These are phyloP conservation scores for Drosophila subquinaria DNA, from an alignment of 2,888 invertebrate genomes.

Conservation along the genomic window DNA sequence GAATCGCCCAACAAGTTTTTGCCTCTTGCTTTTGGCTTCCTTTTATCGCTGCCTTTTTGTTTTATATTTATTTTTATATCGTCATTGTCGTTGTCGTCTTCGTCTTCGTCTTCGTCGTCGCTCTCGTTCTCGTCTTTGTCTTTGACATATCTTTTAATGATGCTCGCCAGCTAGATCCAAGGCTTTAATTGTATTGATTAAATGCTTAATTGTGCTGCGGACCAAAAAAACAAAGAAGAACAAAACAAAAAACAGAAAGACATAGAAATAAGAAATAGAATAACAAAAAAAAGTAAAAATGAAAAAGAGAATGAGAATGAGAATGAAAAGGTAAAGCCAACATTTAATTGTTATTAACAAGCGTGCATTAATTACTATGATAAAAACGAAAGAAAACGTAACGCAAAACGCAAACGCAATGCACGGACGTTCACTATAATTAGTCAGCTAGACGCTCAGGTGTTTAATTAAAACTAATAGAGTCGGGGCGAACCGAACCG, in stretches of 20 bases:
- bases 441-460: slow-evolving; percentile 68
- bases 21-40: slow-evolving; percentile 37
- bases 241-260: slow-evolving; percentile 1
- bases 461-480: slow-evolving; percentile 81
- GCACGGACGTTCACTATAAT: slow-evolving; percentile 68
- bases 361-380: slow-evolving; percentile 75
- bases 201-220: slow-evolving; percentile 66
- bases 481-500: slow-evolving; percentile 27
- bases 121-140: slow-evolving; percentile 24
- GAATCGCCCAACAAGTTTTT: slow-evolving; percentile 50
- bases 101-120: slow-evolving; percentile 21
- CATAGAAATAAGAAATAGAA: slow-evolving; percentile 20
- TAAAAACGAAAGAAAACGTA: slow-evolving; percentile 29
- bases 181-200: slow-evolving; percentile 79
- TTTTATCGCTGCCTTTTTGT: slow-evolving; percentile 57
- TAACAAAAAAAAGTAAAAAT: slow-evolving; percentile 18
- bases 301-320: slow-evolving; percentile 2
- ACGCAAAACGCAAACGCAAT: slow-evolving; percentile 28
- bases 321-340: slow-evolving; percentile 36
- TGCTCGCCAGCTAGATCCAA: slow-evolving; percentile 59
- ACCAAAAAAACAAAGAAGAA: slow-evolving; percentile 27
- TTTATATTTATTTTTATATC: slow-evolving; percentile 72
- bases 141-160: slow-evolving; percentile 64
- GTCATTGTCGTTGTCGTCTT: slow-evolving; percentile 32
- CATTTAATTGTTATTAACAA: slow-evolving; percentile 79